A percentile compares a stretch with the other conserved stretches of the same genome.
Conservation (phyloP, 2,797 vertebrate genomes). For the Onychomys torridus region DNA sequence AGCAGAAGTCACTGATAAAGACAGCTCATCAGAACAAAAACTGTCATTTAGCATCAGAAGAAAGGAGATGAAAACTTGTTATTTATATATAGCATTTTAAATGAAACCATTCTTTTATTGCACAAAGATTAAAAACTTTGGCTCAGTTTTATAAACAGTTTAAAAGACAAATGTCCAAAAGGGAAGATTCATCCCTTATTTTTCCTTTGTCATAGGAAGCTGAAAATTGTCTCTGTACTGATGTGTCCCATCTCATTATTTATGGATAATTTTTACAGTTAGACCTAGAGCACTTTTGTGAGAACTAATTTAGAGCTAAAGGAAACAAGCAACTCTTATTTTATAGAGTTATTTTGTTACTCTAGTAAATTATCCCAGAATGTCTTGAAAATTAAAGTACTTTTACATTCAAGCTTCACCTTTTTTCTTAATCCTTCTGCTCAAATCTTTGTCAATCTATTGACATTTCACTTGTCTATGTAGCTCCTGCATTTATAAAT, state of each 20-base stretch:
- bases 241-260: slow-evolving; percentile 15
- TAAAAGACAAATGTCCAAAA: slow-evolving; percentile 57
- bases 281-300: background rate
- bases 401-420: background rate
- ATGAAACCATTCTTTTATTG: slow-evolving; percentile 17
- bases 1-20: slow-evolving; percentile 37
- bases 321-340: background rate
- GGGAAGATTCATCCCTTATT: background rate
- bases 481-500: background rate
- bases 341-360: slow-evolving; percentile 1
- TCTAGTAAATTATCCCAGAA: background rate
- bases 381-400: slow-evolving; percentile 41
- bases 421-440: background rate
- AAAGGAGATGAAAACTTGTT: slow-evolving; percentile 4
- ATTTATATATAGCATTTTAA: slow-evolving; percentile 1
- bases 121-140: background rate
- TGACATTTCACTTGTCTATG: background rate
- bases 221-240: slow-evolving; percentile 3
- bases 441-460: background rate
- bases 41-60: slow-evolving; percentile 33
- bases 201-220: background rate
- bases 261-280: background rate
- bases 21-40: background rate
- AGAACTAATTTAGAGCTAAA: background rate
- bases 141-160: background rate